Evolutionary conservation across 2,888 invertebrate genomes (phyloP).

Genomic region (Aplocera efformata): DNA sequence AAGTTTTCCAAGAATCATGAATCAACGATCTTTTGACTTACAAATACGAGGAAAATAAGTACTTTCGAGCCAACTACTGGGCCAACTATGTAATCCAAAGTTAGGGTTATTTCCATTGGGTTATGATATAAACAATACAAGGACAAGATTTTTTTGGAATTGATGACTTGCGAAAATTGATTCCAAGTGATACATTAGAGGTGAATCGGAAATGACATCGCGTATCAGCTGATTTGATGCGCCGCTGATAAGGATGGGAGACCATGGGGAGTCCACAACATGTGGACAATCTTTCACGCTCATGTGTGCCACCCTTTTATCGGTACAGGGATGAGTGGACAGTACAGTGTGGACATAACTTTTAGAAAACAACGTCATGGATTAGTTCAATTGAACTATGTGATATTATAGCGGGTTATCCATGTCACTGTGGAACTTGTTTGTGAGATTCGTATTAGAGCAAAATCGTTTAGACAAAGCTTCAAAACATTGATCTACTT

Average conservation of each 20-base stretch:
- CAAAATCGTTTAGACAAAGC: too few relatives aligned
- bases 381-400: background rate
- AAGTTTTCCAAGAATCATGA: too few relatives aligned
- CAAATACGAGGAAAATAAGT: too few relatives aligned
- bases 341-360: constrained; percentile 43
- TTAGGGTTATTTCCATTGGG: too few relatives aligned
- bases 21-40: too few relatives aligned
- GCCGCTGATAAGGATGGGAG: constrained; percentile 55
- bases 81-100: too few relatives aligned
- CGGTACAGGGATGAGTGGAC: constrained; percentile 51
- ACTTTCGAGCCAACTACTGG: too few relatives aligned
- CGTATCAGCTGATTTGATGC: constrained; percentile 55
- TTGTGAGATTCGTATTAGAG: too few relatives aligned
- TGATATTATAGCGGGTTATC: background rate
- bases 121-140: background rate
- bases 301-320: constrained; percentile 79
- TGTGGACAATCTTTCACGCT: constrained; percentile 81
- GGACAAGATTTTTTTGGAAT: constrained; percentile 1
- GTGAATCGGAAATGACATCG: constrained; percentile 63
- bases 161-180: constrained; percentile 4
- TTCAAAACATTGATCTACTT: too few relatives aligned
- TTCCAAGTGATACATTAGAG: constrained; percentile 56
- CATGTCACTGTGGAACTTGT: too few relatives aligned
- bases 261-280: constrained; percentile 61
- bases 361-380: background rate